A percentile compares a stretch with the other conserved stretches of the same genome.
Conservation (phyloP, 2,888 invertebrate genomes). For the Horisme vitalbata region DNA sequence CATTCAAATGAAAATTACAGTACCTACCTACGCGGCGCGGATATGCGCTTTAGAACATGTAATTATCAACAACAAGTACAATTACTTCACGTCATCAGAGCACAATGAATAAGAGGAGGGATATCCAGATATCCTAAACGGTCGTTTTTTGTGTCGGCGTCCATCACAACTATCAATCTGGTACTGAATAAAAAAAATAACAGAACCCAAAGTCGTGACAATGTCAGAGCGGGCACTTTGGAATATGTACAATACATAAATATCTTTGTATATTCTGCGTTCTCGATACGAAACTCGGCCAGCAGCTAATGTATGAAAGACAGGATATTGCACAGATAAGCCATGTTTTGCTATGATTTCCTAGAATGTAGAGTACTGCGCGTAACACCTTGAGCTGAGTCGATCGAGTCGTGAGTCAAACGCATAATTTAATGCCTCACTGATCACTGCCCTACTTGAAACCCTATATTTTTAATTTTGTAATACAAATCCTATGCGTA, state of each 20-base stretch:
- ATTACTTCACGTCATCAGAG: constrained; percentile 46
- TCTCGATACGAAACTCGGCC: constrained; percentile 26
- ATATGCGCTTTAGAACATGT: constrained; percentile 51
- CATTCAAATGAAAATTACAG: constrained; percentile 57
- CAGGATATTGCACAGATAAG: constrained; percentile 41
- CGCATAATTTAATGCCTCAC: constrained; percentile 57
- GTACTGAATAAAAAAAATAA: constrained; percentile 27
- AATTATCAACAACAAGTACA: constrained; percentile 61
- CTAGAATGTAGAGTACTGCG: constrained; percentile 41
- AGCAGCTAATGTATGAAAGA: constrained; percentile 35
- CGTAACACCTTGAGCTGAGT: constrained; percentile 40
- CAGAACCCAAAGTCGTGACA: constrained; percentile 14
- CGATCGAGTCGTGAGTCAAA: constrained; percentile 46
- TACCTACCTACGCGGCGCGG: constrained; percentile 52
- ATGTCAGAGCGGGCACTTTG: constrained; percentile 16
- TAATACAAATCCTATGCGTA: constrained; percentile 32
- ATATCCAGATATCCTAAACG: no score
- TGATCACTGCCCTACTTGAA: constrained; percentile 42
- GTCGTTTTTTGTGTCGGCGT: constrained; percentile 37
- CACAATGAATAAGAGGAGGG: constrained; percentile 43
- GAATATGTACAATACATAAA: no score
- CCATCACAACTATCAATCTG: constrained; percentile 27
- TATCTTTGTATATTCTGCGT: constrained; percentile 2
- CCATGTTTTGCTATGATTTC: constrained; percentile 39
- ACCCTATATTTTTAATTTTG: constrained; percentile 18